These are phyloP conservation scores for Melanotaenia nigrans DNA, from an alignment of 2,797 vertebrate species.

Conservation along the genomic window DNA sequence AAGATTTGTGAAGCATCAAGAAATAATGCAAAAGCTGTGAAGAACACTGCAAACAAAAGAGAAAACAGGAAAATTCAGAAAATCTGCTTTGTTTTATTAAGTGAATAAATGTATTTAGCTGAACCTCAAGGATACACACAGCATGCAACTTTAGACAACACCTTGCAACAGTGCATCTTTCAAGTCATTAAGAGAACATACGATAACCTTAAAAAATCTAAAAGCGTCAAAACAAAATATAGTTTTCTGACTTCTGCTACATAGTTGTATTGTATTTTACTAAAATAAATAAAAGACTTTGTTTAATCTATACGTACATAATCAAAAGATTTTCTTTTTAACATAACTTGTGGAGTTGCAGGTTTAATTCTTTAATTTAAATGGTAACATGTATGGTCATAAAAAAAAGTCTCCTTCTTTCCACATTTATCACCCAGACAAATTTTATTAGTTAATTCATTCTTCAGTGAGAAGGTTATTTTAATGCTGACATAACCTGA, in stretches of 20 bases:
- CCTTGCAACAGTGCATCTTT: background rate
- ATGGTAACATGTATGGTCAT: background rate
- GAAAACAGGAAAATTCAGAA: background rate
- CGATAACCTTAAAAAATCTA: background rate
- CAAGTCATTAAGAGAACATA: background rate
- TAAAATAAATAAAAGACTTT: background rate
- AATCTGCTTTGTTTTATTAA: background rate
- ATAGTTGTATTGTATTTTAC: background rate
- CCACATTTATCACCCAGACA: background rate
- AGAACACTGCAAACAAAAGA: background rate
- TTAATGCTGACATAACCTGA: background rate
- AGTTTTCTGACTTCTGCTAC: background rate
- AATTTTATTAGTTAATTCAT: background rate
- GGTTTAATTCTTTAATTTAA: background rate
- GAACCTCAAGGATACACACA: background rate
- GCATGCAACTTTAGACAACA: too few relatives aligned
- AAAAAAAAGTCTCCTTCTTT: background rate
- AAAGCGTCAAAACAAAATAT: too few relatives aligned
- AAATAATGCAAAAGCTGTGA: background rate
- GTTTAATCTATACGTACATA: background rate
- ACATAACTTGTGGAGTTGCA: background rate
- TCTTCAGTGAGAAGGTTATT: background rate
- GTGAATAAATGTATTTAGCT: background rate
- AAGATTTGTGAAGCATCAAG: background rate
- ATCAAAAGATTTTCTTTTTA: background rate